phyloP scores from a whole-genome alignment of 2,797 vertebrate species.

The Scleropages formosus region DNA sequence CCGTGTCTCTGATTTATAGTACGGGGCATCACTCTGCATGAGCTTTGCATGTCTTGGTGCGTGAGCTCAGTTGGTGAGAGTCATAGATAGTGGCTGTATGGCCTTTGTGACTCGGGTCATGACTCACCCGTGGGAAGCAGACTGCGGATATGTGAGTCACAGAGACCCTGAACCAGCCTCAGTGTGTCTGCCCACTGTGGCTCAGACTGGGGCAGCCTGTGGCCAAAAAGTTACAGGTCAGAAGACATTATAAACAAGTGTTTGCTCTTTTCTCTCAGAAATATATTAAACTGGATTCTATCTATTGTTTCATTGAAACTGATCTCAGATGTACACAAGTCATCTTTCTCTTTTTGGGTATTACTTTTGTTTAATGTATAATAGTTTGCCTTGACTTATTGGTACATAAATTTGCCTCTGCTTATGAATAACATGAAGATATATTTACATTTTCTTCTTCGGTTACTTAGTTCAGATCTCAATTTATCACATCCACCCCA shows the following conservation, averaged over 20 bases:
- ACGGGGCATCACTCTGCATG: neutral
- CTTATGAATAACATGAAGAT: too few species aligned
- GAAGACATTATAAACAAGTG: neutral
- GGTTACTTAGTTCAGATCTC: neutral
- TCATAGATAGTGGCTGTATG: neutral
- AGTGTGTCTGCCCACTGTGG: too few species aligned
- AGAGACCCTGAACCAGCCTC: neutral
- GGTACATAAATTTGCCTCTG: neutral
- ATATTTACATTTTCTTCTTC: constrained; percentile 8
- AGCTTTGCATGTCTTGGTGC: neutral
- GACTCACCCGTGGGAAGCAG: constrained; percentile 13
- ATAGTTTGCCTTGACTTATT: neutral
- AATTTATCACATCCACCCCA: too few species aligned
- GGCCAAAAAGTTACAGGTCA: constrained; percentile 10
- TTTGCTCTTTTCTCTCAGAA: too few species aligned
- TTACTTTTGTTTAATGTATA: neutral
- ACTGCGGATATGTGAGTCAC: neutral
- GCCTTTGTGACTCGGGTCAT: neutral
- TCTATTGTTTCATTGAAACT: too few species aligned
- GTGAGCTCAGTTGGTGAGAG: neutral
- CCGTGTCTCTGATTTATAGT: neutral
- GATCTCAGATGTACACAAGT: too few species aligned
- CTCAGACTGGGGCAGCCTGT: neutral
- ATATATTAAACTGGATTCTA: too few species aligned
- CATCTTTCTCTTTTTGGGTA: neutral